A percentile compares a stretch with the other conserved stretches of the same genome.
These are phyloP conservation scores for Malurus leucopterus DNA, from an alignment of 2,797 vertebrate genomes.

Conservation along the genomic window DNA sequence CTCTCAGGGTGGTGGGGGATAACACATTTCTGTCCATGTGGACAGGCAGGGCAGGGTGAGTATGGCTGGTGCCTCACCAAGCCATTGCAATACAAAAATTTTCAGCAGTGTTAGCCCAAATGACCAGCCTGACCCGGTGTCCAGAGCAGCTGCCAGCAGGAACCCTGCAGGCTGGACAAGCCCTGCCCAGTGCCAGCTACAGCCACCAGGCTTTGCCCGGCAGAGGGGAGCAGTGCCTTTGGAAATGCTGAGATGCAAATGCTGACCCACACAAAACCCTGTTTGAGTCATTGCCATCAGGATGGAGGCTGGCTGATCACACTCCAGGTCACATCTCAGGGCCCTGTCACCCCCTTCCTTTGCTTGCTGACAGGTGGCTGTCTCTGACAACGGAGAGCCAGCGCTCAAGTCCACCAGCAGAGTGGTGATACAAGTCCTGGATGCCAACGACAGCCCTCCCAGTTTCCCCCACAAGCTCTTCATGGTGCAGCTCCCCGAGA, in stretches of 20 bases:
- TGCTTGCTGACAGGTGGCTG: conserved; percentile 80
- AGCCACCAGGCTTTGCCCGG: background rate
- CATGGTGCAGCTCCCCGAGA: conserved; percentile 83
- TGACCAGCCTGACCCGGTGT: background rate
- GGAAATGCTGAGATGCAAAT: background rate
- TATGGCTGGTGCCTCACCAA: background rate
- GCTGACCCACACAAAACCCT: background rate
- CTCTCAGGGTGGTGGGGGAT: background rate
- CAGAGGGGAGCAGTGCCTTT: background rate
- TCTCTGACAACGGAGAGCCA: conserved; percentile 87
- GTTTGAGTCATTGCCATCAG: background rate
- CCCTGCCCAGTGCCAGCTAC: background rate
- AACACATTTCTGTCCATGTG: background rate
- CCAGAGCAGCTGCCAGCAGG: background rate
- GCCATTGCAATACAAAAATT: accelerated
- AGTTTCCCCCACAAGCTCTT: conserved; percentile 89
- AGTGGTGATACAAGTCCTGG: conserved; percentile 83
- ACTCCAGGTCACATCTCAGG: accelerated
- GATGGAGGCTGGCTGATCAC: background rate
- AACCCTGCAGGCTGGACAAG: background rate
- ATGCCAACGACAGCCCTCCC: conserved; percentile 89
- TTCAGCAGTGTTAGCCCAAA: background rate
- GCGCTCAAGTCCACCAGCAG: conserved; percentile 84
- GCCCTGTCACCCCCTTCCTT: background rate
- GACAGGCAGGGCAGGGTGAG: background rate